Conservation (phyloP, 2,797 vertebrate genomes). For the Amniataba percoides region DNA sequence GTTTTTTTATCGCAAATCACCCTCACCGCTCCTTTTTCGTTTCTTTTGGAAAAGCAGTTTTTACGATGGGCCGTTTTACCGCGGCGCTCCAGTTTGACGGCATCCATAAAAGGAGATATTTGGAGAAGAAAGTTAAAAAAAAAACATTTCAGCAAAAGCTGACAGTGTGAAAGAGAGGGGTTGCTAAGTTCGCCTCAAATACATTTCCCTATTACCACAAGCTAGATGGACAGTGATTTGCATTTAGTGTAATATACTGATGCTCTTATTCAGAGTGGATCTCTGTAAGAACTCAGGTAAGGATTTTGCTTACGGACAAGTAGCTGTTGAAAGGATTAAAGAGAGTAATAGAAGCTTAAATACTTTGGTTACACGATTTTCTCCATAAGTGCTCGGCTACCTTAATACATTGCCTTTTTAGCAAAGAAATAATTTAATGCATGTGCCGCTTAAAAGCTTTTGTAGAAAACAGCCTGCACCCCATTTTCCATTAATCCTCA, state of each 20-base stretch:
- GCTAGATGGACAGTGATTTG: neutral
- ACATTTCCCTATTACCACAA: neutral
- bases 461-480: neutral
- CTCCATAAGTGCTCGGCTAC: neutral
- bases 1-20: constrained; percentile 34
- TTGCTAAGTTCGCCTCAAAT: constrained; percentile 24
- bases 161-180: neutral
- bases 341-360: neutral
- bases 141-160: constrained; percentile 10
- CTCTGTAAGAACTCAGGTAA: constrained; percentile 17
- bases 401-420: neutral
- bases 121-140: constrained; percentile 21
- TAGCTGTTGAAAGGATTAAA: constrained; percentile 21
- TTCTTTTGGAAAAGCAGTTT: constrained; percentile 36
- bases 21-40: constrained; percentile 11
- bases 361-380: neutral
- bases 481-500: constrained; percentile 4
- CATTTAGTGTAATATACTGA: neutral
- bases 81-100: constrained; percentile 41
- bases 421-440: constrained; percentile 10
- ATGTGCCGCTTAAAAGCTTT: constrained; percentile 19
- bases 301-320: neutral
- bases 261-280: constrained; percentile 7
- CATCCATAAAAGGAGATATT: constrained; percentile 47
- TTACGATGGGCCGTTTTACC: constrained; percentile 49